Conservation (phyloP, 1,140 invertebrate species). For the Laupala kohalensis region DNA sequence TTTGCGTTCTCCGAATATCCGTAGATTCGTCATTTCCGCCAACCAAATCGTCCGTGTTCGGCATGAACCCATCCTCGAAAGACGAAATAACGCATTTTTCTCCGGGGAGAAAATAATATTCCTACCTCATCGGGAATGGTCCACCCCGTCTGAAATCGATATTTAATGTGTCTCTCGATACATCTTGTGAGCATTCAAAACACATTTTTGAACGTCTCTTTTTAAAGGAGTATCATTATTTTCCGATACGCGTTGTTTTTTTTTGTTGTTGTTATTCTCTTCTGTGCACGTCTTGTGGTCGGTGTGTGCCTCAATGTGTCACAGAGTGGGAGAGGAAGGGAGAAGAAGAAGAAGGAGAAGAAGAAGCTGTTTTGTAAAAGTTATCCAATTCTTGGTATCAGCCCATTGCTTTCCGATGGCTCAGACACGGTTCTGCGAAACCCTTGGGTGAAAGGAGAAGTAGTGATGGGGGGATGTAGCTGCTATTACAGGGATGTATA, state of each 20-base stretch:
- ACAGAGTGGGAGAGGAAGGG: too few species aligned
- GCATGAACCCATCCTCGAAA: not conserved
- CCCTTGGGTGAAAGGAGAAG: too few species aligned
- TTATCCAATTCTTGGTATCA: not conserved
- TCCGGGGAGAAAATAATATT: not conserved
- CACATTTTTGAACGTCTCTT: not conserved
- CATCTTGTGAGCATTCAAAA: not conserved
- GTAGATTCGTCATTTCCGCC: not conserved
- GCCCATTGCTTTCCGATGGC: not conserved
- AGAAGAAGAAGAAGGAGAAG: not conserved
- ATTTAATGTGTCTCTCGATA: not conserved
- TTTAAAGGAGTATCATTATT: not conserved
- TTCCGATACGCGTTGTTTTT: not conserved
- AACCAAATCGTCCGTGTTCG: not conserved
- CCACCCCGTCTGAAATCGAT: not conserved
- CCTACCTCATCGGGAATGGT: not conserved
- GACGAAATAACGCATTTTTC: too few species aligned
- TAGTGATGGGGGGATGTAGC: too few species aligned
- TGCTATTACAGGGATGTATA: too few species aligned
- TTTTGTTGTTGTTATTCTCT: not conserved
- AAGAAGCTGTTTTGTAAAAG: not conserved
- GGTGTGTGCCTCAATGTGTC: too few species aligned
- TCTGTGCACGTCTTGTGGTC: too few species aligned
- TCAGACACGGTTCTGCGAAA: too few species aligned
- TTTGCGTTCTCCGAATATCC: too few species aligned